phyloP scores from a whole-genome alignment of 2,888 invertebrate genomes.

The Diploptera punctata region DNA sequence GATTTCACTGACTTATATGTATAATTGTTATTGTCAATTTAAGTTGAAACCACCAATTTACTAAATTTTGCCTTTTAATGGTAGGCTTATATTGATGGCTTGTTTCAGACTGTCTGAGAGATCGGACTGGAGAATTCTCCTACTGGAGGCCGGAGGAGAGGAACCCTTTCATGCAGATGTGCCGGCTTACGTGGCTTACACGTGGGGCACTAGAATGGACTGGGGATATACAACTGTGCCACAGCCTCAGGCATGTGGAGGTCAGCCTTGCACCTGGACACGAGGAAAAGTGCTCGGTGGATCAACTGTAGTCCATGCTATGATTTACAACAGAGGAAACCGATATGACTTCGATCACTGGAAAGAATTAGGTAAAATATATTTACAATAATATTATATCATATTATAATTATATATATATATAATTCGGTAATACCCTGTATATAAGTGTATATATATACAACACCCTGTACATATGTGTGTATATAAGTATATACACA shows the following conservation, averaged over 20 bases:
- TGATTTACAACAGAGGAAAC: conserved; percentile 20
- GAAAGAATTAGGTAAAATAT: neutral
- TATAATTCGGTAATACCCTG: too few relatives aligned
- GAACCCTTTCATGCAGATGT: neutral
- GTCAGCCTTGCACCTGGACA: neutral
- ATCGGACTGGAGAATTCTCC: neutral
- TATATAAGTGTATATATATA: too few relatives aligned
- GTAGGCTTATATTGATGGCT: too few relatives aligned
- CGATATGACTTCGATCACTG: neutral
- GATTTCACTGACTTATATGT: too few relatives aligned
- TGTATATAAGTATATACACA: too few relatives aligned
- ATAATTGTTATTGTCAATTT: too few relatives aligned
- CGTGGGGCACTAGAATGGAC: neutral
- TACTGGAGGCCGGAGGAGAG: conserved; percentile 18
- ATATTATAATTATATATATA: too few relatives aligned
- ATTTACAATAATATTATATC: too few relatives aligned
- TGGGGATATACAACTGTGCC: conserved; percentile 8
- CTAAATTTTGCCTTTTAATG: too few relatives aligned
- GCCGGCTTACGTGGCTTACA: neutral
- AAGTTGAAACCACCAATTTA: too few relatives aligned
- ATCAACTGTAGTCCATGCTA: neutral
- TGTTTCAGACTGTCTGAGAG: neutral
- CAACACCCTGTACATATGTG: too few relatives aligned
- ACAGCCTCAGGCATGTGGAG: neutral
- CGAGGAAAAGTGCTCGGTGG: conserved; percentile 14